phyloP scores from a whole-genome alignment of 2,113 vertebrate species.

The Carassius auratus region DNA sequence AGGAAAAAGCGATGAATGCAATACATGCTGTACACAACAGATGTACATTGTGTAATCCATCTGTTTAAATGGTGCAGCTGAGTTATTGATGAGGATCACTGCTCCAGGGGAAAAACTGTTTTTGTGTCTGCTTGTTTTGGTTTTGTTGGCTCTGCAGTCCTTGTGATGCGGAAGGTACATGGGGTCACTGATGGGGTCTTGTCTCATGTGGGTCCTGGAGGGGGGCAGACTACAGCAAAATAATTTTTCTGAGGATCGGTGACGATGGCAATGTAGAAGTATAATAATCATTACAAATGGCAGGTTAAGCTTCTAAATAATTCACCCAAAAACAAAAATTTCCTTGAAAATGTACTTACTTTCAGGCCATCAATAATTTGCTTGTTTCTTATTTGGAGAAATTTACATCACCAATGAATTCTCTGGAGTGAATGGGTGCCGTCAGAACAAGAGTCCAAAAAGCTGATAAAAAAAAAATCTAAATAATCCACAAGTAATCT shows the following conservation, averaged over 20 bases:
- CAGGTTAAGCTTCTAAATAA: not conserved
- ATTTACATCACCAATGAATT: too few species aligned
- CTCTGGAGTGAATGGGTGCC: too few species aligned
- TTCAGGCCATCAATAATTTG: too few species aligned
- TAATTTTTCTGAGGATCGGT: not conserved
- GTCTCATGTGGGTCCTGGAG: not conserved
- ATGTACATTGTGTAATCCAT: not conserved
- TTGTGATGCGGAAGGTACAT: not conserved
- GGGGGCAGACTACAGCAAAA: not conserved
- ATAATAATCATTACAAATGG: not conserved
- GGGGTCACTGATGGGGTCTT: not conserved
- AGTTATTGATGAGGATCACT: not conserved
- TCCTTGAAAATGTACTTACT: too few species aligned
- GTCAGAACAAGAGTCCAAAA: too few species aligned
- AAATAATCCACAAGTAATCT: too few species aligned
- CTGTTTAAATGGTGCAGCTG: not conserved
- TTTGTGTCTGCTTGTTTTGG: not conserved
- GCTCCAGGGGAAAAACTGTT: slow-evolving; percentile 5
- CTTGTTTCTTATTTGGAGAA: too few species aligned
- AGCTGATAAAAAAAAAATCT: too few species aligned
- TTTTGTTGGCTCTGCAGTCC: not conserved
- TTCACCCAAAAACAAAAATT: too few species aligned
- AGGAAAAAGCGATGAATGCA: not conserved
- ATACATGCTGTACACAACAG: not conserved
- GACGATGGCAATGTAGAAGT: not conserved